Base-by-base conservation (phyloP, 2,888 invertebrate genomes). In the Drosophila peninsularis region DNA sequence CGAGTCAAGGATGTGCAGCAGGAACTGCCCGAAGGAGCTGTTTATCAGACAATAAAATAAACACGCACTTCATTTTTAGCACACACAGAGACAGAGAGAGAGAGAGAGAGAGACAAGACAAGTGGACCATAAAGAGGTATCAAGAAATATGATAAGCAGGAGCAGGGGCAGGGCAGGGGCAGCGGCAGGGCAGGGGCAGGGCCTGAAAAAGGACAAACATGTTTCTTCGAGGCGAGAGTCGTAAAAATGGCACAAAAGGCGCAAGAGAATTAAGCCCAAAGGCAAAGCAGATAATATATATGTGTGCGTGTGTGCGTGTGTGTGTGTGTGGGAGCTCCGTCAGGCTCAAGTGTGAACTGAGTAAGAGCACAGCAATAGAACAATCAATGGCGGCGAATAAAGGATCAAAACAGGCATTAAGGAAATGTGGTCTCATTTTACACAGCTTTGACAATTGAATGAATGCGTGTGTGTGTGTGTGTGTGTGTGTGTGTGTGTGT, bases 41-140 rank as follows among this genome's bases (percentile, higher is more conserved):
- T 81, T 89, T 82, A 84, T 86, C 86, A 79, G 84, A 69, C 89
- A 88, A 86, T 89, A 89, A 88, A 88, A 84, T 88, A 88, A 89
- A 88, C 89, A 88, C 86, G 75, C 89, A 78, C 79, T 89, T 80
- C 74, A 71, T 49, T 45, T 50, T 69, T 64, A 63, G 57, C 67
- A 69, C 68, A 57, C 57, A 50, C 56, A 49, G 9, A 39, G 3
- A 39, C 39, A 37, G n/a, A n/a, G n/a, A n/a, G 5, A 49, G 9
- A 39, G 3, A 39, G 17, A 37, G n/a, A n/a, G n/a, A n/a, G 5
- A 36, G 14, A 14, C 14, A 49, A 62, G 27, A 47, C 53, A 66
- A 78, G 70, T 60, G 62, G 65, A 70, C 78, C 62, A 75, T 75
- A 75, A 75, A 75, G 73, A 64, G 73, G 44, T 57, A 61, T 58